Percentiles rank a stretch among this genome's conserved stretches.
phyloP scores from a whole-genome alignment of 2,888 invertebrate species.

The Pseudolycoriella hygida region DNA sequence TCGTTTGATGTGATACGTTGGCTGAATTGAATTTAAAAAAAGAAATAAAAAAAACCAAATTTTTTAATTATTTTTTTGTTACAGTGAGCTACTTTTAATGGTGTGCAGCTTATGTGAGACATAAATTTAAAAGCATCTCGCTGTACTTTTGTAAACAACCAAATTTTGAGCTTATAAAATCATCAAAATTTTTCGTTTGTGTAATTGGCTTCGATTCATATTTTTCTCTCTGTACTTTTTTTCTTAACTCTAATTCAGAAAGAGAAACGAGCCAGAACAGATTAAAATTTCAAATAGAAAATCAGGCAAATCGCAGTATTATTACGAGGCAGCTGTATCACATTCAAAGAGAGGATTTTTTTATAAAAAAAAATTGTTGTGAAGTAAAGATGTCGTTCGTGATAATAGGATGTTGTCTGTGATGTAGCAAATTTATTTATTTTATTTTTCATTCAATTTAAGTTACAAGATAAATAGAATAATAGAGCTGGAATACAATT shows the following conservation, averaged over 20 bases:
- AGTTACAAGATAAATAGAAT: not conserved
- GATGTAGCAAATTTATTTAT: slow-evolving; percentile 5
- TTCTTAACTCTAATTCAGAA: not conserved
- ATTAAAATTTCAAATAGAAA: not conserved
- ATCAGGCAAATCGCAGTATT: slow-evolving; percentile 1
- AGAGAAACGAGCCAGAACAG: too few species aligned
- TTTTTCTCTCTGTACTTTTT: slow-evolving; percentile 1
- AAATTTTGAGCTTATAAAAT: too few species aligned
- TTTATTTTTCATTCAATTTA: not conserved
- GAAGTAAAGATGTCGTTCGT: slow-evolving; percentile 12
- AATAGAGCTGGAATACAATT: too few species aligned
- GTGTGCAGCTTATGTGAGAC: too few species aligned
- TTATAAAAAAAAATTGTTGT: slow-evolving; percentile 7
- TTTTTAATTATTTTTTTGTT: too few species aligned
- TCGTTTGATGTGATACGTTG: slow-evolving; percentile 8
- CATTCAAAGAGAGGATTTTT: slow-evolving; percentile 11
- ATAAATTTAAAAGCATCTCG: too few species aligned
- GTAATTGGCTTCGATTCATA: not conserved
- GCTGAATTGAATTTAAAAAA: not conserved
- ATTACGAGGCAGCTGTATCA: slow-evolving; percentile 10
- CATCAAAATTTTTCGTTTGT: not conserved
- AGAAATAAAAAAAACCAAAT: not conserved
- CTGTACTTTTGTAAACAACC: too few species aligned
- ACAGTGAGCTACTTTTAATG: too few species aligned
- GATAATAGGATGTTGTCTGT: slow-evolving; percentile 10